Conservation (phyloP, 2,113 vertebrate species). For the Tringa solitaria region DNA sequence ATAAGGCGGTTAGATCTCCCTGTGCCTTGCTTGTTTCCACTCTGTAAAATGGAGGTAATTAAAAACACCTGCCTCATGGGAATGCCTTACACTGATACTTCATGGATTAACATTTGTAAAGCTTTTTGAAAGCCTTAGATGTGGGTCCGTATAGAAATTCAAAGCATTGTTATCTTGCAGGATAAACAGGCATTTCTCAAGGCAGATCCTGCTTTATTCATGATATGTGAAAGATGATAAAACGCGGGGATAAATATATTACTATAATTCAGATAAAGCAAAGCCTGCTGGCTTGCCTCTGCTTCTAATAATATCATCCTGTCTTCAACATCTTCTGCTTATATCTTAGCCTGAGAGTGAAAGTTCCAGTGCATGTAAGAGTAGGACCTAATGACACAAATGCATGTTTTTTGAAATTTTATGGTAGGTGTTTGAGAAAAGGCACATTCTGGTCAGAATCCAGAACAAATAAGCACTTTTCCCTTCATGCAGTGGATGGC, state of each 20-base stretch:
- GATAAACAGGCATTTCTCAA: constrained; percentile 21
- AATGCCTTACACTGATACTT: background rate
- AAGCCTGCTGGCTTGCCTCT: background rate
- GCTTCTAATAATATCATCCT: background rate
- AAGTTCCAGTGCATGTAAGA: background rate
- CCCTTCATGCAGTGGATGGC: background rate
- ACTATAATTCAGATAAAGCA: background rate
- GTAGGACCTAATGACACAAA: background rate
- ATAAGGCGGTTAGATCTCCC: background rate
- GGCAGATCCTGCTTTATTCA: background rate
- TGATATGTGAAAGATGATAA: background rate
- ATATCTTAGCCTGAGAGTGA: background rate
- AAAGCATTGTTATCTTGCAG: background rate
- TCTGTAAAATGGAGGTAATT: constrained; percentile 26
- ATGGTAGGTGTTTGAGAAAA: background rate
- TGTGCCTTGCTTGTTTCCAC: background rate
- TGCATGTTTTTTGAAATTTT: background rate
- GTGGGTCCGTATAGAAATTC: background rate
- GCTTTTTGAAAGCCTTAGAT: background rate
- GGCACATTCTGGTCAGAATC: background rate
- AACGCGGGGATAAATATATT: background rate
- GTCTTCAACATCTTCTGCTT: background rate
- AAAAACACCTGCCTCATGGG: background rate
- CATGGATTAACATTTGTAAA: constrained; percentile 37
- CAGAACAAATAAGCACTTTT: background rate